Evolutionary conservation across 2,888 invertebrate species (phyloP).

Genomic region (Linnaemya tessellans): DNA sequence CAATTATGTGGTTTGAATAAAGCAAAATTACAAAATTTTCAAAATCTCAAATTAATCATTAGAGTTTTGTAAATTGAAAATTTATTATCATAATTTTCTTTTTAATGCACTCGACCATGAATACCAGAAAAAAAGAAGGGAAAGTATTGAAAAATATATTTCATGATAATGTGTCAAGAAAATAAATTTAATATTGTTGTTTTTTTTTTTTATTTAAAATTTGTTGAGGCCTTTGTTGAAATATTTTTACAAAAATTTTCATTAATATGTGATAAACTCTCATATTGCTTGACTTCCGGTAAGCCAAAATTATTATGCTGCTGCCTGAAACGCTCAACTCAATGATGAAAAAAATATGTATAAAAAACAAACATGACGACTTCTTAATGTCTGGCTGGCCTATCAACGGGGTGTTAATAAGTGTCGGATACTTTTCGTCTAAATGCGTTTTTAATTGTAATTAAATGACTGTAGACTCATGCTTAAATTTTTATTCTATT

Average conservation of each 20-base stretch:
- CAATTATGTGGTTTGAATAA: conserved; percentile 63
- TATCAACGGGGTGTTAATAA: conserved; percentile 15
- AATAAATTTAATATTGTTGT: neutral
- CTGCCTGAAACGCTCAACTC: neutral
- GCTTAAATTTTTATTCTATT: neutral
- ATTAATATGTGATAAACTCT: conserved; percentile 52
- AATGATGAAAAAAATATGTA: neutral
- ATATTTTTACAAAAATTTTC: conserved; percentile 8
- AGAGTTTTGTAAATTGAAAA: conserved; percentile 45
- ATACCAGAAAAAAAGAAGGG: conserved; percentile 10
- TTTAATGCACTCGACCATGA: conserved; percentile 21
- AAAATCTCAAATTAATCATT: conserved; percentile 53
- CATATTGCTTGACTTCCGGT: conserved; percentile 40
- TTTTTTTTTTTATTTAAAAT: neutral
- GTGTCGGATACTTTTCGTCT: neutral
- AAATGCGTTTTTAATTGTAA: conserved; percentile 39
- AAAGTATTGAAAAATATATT: conserved; percentile 30
- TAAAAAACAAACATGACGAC: neutral
- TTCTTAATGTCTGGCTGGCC: neutral
- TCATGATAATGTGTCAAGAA: conserved; percentile 25
- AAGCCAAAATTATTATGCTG: neutral
- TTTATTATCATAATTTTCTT: conserved; percentile 20
- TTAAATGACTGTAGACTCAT: conserved; percentile 17
- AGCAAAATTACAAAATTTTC: conserved; percentile 30
- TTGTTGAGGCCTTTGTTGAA: conserved; percentile 35